Base-by-base conservation (phyloP, 2,113 vertebrate genomes). In the Pluvianellus socialis region DNA sequence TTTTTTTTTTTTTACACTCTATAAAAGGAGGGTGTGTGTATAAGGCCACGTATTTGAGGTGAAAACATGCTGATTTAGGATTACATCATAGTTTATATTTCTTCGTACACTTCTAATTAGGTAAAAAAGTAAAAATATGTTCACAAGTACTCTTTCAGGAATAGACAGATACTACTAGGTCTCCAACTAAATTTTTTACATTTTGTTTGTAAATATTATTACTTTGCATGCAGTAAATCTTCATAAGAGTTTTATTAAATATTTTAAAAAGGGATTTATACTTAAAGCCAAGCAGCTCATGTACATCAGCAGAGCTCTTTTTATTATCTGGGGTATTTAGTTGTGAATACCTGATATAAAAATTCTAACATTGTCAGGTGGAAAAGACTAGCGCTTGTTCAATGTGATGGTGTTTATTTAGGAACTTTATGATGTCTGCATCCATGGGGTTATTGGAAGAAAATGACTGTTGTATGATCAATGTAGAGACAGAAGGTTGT, bases 171-270 rank as follows among this genome's bases (percentile, higher is more conserved):
- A 26, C 7, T 49, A 75, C 15, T 24, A 65, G 18, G 16, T 87
- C 16, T 86, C n/a, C 65, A 71, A 59, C 7, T 21, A 58, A 71
- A 44, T 68, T 12, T 49, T 73, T 75, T 74, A 13, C 8, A 8
- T 81, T 92, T 88, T 86, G 10, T 42, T 14, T 82, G 33, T 75
- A 89, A 86, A 82, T 70, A 42, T 65, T 96, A 66, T 44, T 44
- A 26, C 7, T 79, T 62, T 82, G 26, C 19, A 38, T 62, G 53
- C 9, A 45, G 22, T 85, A 79, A 81, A 47, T 56, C 19, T 80
- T 65, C 2, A 3, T 18, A 53, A 58, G 45, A 33, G 5, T 72
- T 86, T 58, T 58, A 53, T 56, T 73, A 88, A 76, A 23, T 63
- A 49, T 68, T 95, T 92, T 77, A 2, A 33, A 92, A 75, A 59